phyloP scores from a whole-genome alignment of 2,888 invertebrate genomes.

The Pollenia amentaria region DNA sequence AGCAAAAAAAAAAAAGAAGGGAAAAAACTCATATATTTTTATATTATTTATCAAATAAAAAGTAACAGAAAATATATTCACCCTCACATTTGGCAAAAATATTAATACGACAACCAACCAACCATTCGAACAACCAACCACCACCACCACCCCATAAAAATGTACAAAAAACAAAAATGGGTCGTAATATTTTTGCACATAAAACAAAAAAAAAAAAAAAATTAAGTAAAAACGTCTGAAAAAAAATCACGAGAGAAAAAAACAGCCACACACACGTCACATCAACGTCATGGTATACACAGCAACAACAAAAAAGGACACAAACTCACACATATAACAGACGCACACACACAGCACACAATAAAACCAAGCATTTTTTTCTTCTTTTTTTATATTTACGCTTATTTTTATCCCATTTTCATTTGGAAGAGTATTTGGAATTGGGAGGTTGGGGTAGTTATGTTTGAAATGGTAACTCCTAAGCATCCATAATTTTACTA shows the following conservation, averaged over 20 bases:
- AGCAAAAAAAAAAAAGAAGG: slow-evolving; percentile 3
- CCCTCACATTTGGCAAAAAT: slow-evolving; percentile 50
- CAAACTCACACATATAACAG: neutral
- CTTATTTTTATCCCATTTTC: slow-evolving; percentile 51
- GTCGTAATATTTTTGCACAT: slow-evolving; percentile 53
- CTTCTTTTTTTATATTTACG: slow-evolving; percentile 30
- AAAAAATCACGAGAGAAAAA: slow-evolving; percentile 49
- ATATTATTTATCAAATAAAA: slow-evolving; percentile 1
- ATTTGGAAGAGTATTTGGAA: slow-evolving; percentile 22
- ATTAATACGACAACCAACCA: slow-evolving; percentile 46
- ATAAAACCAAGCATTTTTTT: neutral
- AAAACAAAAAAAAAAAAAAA: slow-evolving; percentile 25
- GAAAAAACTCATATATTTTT: slow-evolving; percentile 36
- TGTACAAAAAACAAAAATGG: slow-evolving; percentile 56
- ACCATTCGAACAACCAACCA: slow-evolving; percentile 34
- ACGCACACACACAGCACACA: neutral
- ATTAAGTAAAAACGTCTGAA: slow-evolving; percentile 32
- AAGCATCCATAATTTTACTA: slow-evolving; percentile 65
- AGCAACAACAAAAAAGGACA: slow-evolving; percentile 16
- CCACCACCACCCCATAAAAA: slow-evolving; percentile 52
- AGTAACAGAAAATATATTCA: slow-evolving; percentile 46
- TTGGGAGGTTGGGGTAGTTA: slow-evolving; percentile 5
- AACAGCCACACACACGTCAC: slow-evolving; percentile 8
- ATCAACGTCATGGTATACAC: slow-evolving; percentile 12
- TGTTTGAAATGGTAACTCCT: slow-evolving; percentile 45